Percentiles rank a stretch among this genome's conserved stretches.
phyloP scores from a whole-genome alignment of 2,113 vertebrate species.

The Delphinus delphis region DNA sequence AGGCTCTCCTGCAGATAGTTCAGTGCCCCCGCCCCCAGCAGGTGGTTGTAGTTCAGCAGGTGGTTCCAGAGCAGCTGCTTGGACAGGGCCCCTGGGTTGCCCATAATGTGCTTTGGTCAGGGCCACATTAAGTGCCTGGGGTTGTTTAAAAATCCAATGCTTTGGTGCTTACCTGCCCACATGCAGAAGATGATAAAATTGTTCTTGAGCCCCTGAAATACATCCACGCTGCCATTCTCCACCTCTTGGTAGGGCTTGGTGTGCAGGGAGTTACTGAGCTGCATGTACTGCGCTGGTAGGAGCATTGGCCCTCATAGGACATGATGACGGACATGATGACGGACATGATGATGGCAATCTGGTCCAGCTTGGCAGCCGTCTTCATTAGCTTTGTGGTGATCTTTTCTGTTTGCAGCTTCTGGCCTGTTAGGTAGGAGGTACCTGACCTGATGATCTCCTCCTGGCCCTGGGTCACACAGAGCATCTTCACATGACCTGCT shows the following conservation, averaged over 20 bases:
- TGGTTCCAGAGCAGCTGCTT: constrained; percentile 97
- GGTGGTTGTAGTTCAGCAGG: constrained; percentile 90
- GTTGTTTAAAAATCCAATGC: constrained; percentile 95
- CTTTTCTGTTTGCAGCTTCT: constrained; percentile 95
- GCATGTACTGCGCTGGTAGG: constrained; percentile 96
- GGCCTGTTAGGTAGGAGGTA: constrained; percentile 97
- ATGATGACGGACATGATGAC: constrained; percentile 96
- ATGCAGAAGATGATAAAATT: constrained; percentile 96
- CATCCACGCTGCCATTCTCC: constrained; percentile 95
- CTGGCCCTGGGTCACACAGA: constrained; percentile 96
- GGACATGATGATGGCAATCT: constrained; percentile 86
- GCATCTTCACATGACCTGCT: constrained; percentile 94
- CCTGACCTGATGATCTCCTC: constrained; percentile 97
- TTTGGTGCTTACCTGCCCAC: constrained; percentile 95
- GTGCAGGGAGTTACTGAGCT: constrained; percentile 96
- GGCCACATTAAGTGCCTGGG: constrained; percentile 93
- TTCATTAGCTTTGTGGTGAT: constrained; percentile 95
- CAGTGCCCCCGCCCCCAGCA: constrained; percentile 64
- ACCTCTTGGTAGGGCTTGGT: constrained; percentile 97
- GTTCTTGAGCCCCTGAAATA: constrained; percentile 95
- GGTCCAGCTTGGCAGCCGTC: constrained; percentile 93
- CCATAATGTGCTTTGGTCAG: constrained; percentile 94
- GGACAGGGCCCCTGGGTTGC: constrained; percentile 94
- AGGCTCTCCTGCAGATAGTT: constrained; percentile 96
- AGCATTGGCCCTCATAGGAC: constrained; percentile 93